Percentiles rank a stretch among this genome's conserved stretches.
Evolutionary conservation across 2,797 vertebrate species (phyloP).

Genomic region (Epinephelus awoara): DNA sequence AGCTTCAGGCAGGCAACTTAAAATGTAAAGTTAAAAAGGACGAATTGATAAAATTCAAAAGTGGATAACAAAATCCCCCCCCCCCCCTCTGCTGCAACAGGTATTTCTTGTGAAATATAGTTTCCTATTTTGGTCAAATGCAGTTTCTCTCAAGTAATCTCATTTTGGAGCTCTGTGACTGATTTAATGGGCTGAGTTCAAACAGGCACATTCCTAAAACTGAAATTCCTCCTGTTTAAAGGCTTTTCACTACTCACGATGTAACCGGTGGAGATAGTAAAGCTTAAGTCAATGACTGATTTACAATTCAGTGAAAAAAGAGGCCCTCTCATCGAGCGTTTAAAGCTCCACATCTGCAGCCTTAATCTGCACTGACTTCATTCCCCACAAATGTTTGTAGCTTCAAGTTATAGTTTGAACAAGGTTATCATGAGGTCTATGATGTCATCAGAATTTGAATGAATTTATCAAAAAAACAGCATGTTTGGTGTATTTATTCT

Average conservation of each 20-base stretch:
- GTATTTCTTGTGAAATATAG: slow-evolving; percentile 45
- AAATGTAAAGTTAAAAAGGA: slow-evolving; percentile 35
- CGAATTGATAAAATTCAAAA: slow-evolving; percentile 40
- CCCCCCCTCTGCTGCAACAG: slow-evolving; percentile 26
- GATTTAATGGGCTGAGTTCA: slow-evolving; percentile 62
- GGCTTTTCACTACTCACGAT: slow-evolving; percentile 30
- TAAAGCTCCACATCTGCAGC: neutral
- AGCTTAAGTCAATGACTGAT: neutral
- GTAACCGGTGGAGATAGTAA: slow-evolving; percentile 8
- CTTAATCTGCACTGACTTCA: neutral
- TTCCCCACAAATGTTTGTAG: neutral
- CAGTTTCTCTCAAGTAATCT: slow-evolving; percentile 54
- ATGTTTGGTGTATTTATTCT: neutral
- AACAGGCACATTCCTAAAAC: slow-evolving; percentile 61
- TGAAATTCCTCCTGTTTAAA: slow-evolving; percentile 43
- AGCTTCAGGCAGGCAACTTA: slow-evolving; percentile 7
- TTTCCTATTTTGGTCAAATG: slow-evolving; percentile 76
- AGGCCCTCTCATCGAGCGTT: neutral
- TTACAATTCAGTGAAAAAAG: slow-evolving; percentile 1
- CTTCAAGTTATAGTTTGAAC: neutral
- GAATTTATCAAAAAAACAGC: neutral
- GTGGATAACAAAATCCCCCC: slow-evolving; percentile 30
- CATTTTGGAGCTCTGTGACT: slow-evolving; percentile 54
- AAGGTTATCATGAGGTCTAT: neutral
- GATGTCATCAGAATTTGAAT: neutral